Base-by-base conservation (phyloP, 2,888 invertebrate species). In the Autographa pulchrina region DNA sequence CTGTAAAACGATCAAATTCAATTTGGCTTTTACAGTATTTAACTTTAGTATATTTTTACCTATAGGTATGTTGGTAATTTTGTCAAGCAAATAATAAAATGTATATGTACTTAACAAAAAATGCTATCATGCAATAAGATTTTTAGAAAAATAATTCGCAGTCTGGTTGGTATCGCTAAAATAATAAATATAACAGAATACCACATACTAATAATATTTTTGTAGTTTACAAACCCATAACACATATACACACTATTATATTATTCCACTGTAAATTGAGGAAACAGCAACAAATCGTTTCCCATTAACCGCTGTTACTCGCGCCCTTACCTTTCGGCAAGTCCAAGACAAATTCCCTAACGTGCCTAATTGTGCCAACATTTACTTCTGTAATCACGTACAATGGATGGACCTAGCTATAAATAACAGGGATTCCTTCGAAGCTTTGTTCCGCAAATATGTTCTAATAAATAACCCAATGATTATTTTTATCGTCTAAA, bases 371-470 rank as follows among this genome's bases (percentile, higher is more conserved):
- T 93, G 93, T 90, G 92, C 93, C 80, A 93, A 94, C 92, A 93
- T 93, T 94, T 94, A 90, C 93, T 91, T 89, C 89, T 90, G 90
- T 92, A 93, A 94, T 93, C 92, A 93, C 92, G 91, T 90, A 90
- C 91, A 89, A 90, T 87, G 85, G 87, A 89, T 86, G 82, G 84
- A 74, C 74, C 65, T 58, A 54, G 71, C 87, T 80, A 89, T 91
- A 90, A 91, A 91, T 91, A 91, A 86, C 76, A 68, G 74, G 62
- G 81, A 75, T 83, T 79, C 72, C 66, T 60, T 56, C 66, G 62
- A 60, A 80, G 79, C 77, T 76, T 65, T 56, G 65, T 54, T 58
- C n/a, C 60, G 67, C 16, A 58, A 67, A n/a, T 43, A 66, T 67
- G 20, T n/a, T 68, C 62, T 52, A 73, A 70, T 74, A 78, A 78